Evolutionary conservation across 2,888 invertebrate genomes (phyloP), one percentile per base, ranked within the genome.

Genomic region (Pachliopta kotzebuea): DNA sequence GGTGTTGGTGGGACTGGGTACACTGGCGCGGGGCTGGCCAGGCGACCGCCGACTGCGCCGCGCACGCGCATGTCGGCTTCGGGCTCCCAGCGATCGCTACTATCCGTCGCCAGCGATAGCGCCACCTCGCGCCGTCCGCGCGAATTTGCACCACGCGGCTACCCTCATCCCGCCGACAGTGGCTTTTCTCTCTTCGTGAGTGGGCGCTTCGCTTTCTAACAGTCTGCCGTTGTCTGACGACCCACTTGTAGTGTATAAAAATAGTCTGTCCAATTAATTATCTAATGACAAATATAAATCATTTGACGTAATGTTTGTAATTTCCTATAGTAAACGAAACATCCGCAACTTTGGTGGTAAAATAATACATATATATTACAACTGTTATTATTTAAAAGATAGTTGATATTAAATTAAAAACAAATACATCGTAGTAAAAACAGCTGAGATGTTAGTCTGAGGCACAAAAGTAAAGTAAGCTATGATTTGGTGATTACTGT

Each of bases 161-260:
- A 86, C 81, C 86, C 84, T 70, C 83, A 84, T 72, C 83, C 86
- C 70, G 81, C 83, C 73, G 89, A 90, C 76, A 81, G 83, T 73
- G 86, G 88, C 85, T 89, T 88, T 89, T 90, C 90, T 81, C 88
- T 91, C 78, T 90, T 90, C 85, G 90, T 91, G 90, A 91, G 91
- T 90, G 89, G 90, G 90, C 82, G 90, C 90, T 90, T 90, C 69
- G 90, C 90, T 91, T 90, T 77, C 86, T 90, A 90, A 90, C 89
- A 85, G 76, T 69, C 81, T 84, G 80, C 81, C 73, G 82, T 78
- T 69, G 70, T 74, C 72, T 74, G 70, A 69, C 69, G 68, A 76
- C 73, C 72, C 75, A 73, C 4, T 56, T 20, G 21, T 24, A 53
- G 37, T 24, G 8, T 53, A 23, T 18, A 4, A 45, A 45, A 45